These are phyloP conservation scores for Brachyrhaphis roseni DNA, from an alignment of 2,797 vertebrate genomes.

Conservation along the genomic window DNA sequence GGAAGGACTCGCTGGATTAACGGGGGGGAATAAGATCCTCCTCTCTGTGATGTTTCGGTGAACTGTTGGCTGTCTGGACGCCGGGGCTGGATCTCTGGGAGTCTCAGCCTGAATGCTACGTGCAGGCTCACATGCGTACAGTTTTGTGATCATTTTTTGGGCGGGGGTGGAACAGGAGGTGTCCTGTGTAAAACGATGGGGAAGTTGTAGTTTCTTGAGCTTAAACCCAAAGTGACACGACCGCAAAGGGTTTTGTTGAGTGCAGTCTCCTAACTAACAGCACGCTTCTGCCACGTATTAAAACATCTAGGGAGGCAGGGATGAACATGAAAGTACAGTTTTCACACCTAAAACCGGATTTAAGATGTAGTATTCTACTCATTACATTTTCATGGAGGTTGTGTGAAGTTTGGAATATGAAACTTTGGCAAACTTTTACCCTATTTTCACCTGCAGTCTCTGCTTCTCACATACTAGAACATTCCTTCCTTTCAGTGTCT, in stretches of 20 bases:
- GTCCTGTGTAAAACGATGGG: conserved; percentile 49
- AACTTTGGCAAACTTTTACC: background rate
- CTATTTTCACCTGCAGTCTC: conserved; percentile 5
- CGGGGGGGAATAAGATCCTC: conserved; percentile 12
- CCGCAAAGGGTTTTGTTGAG: conserved; percentile 12
- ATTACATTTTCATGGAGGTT: background rate
- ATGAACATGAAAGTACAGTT: background rate
- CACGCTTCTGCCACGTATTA: conserved; percentile 38
- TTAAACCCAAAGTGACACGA: conserved; percentile 12
- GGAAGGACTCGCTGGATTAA: background rate
- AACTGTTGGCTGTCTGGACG: conserved; percentile 59
- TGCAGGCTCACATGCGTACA: conserved; percentile 79
- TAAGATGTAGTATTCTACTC: background rate
- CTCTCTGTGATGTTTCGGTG: conserved; percentile 38
- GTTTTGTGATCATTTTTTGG: conserved; percentile 3
- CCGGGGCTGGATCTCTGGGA: conserved; percentile 41
- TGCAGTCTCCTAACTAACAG: background rate
- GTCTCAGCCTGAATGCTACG: conserved; percentile 69
- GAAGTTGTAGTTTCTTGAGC: conserved; percentile 29
- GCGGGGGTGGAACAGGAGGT: conserved; percentile 6
- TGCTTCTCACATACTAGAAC: conserved; percentile 60
- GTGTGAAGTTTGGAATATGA: background rate
- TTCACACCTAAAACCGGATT: background rate
- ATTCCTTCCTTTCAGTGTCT: conserved; percentile 38
- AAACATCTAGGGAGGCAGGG: background rate